Evolutionary conservation across 2,113 vertebrate species (phyloP), one percentile per base, ranked within the genome.

Genomic region (Ardeotis arabs): DNA sequence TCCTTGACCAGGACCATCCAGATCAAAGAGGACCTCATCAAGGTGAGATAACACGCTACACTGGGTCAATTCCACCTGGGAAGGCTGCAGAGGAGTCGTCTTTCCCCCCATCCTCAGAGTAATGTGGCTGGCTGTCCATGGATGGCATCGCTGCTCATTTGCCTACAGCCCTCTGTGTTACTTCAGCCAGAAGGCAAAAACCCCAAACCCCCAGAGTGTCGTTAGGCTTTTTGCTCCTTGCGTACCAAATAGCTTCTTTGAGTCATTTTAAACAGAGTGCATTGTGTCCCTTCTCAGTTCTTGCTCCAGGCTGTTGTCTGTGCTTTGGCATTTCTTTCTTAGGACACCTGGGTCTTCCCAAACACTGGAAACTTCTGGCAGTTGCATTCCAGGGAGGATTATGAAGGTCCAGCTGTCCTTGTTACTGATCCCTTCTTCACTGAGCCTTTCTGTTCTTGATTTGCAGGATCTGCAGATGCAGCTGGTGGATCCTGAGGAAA

Each of bases 1-100:
- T 96, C 98, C 50, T 96, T 99, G 79, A 98, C 91, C 94, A 98
- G 98, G 95, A 98, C 83, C 24, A 95, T 99, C 53, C 98, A 97
- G 70, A 98, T 98, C 76, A 99, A 99, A 96, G 99, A 99, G 70
- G 98, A 99, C 50, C 94, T 99, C 76, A 98, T 99, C 94, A 98
- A 98, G 99, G 99, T 99, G 69, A 93, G 96, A 9, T 12, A n/a
- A 29, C 4, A 0, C 2, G 1, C 47, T 52, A 1, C 72, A n/a
- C 41, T 79, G 66, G 33, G 12, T 24, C 8, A 44, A 25, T 55
- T 81, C 63, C 5, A 2, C 16, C 14, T 58, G 56, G 56, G 8
- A 20, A 31, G 6, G 22, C 64, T 81, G 49, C 31, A 39, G 39
- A 47, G 7, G 10, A 59, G 27, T 82, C 23, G 33, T 56, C 1